These are phyloP conservation scores for Dysmachus trigonus DNA, from an alignment of 2,888 invertebrate species.

Conservation along the genomic window DNA sequence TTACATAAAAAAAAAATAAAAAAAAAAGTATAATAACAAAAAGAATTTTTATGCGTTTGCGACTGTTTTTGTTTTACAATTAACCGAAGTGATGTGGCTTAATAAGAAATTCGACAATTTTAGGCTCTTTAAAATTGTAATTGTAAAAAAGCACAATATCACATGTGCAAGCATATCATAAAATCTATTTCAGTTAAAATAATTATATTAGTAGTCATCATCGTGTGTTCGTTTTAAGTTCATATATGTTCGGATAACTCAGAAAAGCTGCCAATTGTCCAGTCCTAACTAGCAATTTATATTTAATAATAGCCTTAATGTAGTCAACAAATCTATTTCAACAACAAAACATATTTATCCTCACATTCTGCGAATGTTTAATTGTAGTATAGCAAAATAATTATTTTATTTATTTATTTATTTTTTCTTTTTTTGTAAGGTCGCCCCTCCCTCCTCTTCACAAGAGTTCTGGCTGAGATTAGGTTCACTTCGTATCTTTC, in stretches of 20 bases:
- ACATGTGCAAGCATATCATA: background rate
- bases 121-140: background rate
- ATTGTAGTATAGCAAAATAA: constrained; percentile 16
- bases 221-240: background rate
- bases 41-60: background rate
- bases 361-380: constrained; percentile 19
- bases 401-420: too few species aligned
- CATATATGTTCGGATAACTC: background rate
- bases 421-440: background rate
- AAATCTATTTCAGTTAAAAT: background rate
- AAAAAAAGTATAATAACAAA: background rate
- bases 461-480: background rate
- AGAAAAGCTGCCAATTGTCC: constrained; percentile 26
- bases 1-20: background rate
- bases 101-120: background rate
- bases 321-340: constrained; percentile 21
- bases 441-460: background rate
- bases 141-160: background rate
- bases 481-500: background rate
- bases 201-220: background rate
- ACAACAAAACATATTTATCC: constrained; percentile 9
- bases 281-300: background rate
- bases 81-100: background rate
- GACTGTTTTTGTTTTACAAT: background rate
- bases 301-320: constrained; percentile 1